phyloP scores from a whole-genome alignment of 1,140 invertebrate species.

The Leptopilina boulardi region DNA sequence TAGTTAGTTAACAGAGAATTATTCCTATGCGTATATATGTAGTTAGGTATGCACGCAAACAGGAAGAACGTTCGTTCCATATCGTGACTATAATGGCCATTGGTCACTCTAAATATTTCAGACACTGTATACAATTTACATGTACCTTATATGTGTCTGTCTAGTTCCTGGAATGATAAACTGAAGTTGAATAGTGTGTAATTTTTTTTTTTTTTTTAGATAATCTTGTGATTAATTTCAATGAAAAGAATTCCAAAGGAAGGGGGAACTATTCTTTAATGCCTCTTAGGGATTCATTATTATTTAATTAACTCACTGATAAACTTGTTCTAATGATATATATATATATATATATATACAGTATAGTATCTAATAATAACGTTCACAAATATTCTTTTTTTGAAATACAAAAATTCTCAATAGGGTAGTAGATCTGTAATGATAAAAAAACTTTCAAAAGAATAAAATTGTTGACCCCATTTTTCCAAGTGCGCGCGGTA shows the following conservation, averaged over 20 bases:
- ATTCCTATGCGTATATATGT: slow-evolving; percentile 1
- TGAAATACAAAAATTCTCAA: too few species aligned
- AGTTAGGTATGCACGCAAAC: slow-evolving; percentile 21
- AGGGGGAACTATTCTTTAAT: too few species aligned
- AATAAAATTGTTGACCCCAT: background rate
- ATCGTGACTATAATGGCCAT: slow-evolving; percentile 29
- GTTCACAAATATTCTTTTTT: too few species aligned
- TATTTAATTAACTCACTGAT: background rate
- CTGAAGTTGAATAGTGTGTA: background rate
- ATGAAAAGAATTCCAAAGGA: background rate
- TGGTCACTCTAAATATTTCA: slow-evolving; percentile 27
- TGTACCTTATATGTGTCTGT: background rate
- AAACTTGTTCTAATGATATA: background rate
- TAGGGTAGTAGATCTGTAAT: too few species aligned
- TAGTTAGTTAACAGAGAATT: slow-evolving; percentile 14
- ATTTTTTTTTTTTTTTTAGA: too few species aligned
- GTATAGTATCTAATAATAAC: too few species aligned
- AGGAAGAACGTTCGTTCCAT: slow-evolving; percentile 28
- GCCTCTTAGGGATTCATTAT: background rate
- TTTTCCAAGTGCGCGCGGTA: background rate
- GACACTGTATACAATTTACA: background rate
- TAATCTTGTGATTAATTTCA: background rate
- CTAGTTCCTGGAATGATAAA: slow-evolving; percentile 5
- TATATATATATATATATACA: too few species aligned
- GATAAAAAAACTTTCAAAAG: background rate